Evolutionary conservation across 2,797 vertebrate species (phyloP).

Genomic region (Myotis pilosus): DNA sequence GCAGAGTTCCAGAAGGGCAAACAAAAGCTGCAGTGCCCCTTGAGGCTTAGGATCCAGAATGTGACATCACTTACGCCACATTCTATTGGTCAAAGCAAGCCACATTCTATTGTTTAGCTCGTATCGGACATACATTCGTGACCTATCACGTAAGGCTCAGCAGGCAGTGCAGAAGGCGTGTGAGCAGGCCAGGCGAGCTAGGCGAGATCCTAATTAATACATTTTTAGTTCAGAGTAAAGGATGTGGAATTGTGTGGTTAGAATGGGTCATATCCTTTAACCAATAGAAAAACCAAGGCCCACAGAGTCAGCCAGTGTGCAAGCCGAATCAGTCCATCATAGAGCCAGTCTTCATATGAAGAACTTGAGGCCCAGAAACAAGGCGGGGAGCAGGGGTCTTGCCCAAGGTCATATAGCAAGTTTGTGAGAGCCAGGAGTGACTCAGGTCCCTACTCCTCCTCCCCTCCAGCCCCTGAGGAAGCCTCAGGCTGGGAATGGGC

Average conservation of each 20-base stretch:
- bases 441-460: neutral
- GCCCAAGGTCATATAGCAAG: neutral
- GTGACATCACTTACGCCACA: neutral
- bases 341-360: neutral
- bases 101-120: neutral
- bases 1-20: neutral
- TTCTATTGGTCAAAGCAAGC: neutral
- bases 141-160: neutral
- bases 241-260: neutral
- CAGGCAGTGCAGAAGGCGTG: neutral
- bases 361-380: neutral
- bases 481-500: neutral
- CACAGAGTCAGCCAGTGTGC: too few species aligned
- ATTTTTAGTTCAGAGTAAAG: conserved; percentile 8
- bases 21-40: neutral
- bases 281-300: neutral
- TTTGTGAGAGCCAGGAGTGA: neutral
- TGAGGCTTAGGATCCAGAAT: neutral
- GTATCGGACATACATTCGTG: neutral
- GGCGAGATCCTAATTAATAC: neutral
- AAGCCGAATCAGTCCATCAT: neutral
- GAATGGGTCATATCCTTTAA: neutral
- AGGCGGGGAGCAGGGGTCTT: neutral
- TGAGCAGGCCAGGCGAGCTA: neutral
- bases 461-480: neutral